Conservation (phyloP, 2,797 vertebrate genomes). For the Lepilemur septentrionalis region DNA sequence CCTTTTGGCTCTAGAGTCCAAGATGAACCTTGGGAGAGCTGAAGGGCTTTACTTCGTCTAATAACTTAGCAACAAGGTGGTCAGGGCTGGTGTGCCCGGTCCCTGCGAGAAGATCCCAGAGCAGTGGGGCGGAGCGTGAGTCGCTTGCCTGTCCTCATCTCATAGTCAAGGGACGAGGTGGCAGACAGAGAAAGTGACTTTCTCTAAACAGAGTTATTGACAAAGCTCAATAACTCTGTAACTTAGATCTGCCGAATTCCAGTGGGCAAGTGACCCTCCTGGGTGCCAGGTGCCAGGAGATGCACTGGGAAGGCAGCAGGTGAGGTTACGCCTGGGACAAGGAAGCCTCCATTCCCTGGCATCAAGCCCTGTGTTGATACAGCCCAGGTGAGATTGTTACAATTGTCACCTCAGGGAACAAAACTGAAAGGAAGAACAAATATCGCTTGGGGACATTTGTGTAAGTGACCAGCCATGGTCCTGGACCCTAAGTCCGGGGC, state of each 20-base stretch:
- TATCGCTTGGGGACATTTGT: rapidly evolving
- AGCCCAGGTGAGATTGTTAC: no score
- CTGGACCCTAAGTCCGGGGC: not conserved
- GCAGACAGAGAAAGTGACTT: not conserved
- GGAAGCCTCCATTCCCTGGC: not conserved
- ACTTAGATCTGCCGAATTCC: not conserved
- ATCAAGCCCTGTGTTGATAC: rapidly evolving
- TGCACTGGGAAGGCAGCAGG: no score
- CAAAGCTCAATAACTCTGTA: not conserved
- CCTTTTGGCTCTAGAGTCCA: not conserved
- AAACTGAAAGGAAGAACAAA: not conserved
- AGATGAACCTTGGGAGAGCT: not conserved
- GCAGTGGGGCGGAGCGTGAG: not conserved
- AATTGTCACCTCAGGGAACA: not conserved
- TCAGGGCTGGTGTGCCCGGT: no score
- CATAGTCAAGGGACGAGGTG: not conserved
- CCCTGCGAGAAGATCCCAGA: not conserved
- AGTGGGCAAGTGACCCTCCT: not conserved
- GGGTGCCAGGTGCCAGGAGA: not conserved
- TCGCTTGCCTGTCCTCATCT: not conserved
- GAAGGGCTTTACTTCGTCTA: not conserved
- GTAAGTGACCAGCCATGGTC: no score
- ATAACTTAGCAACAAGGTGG: not conserved
- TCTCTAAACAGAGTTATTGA: no score
- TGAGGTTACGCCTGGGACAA: rapidly evolving